Evolutionary conservation across 2,113 vertebrate species (phyloP), one percentile per base, ranked within the genome.

Genomic region (Varanus komodoensis): DNA sequence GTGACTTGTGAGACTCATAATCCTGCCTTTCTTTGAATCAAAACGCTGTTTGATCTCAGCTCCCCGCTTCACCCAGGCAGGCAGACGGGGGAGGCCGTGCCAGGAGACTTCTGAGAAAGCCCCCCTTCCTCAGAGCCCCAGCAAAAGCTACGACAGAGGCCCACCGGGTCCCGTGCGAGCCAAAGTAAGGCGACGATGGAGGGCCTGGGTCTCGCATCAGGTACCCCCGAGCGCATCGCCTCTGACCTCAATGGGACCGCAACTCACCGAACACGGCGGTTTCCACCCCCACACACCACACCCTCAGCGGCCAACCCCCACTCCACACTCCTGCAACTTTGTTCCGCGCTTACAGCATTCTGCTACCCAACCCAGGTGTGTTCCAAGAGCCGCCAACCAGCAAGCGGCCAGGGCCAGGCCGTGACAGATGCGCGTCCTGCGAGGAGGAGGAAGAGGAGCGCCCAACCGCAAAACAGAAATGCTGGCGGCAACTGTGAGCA

Each of bases 141-240:
- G n/a, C 19, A 82, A 57, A 34, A 82, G 38, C 21, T 25, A 23
- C 12, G 8, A 38, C 3, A 23, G 52, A 23, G 8, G 25, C 64
- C 73, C 21, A 38, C 19, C 25, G 14, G 54, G 12, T 8, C 54
- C 29, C 17, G 73, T 74, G 52, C 29, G 19, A 81, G 50, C 29
- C 38, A 1, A 27, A 54, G 48, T 8, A 25, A 25, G 77, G 50
- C 27, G 6, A 12, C 57, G 15, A 64, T 17, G 29, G 17, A 44
- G 38, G 8, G 44, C 48, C 38, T 11, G 54, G 74, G n/a, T 3
- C 44, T 87, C 48, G 38, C 69, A 94, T n/a, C 83, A 94, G 82
- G 7, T 68, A 8, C 34, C 81, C 80, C 84, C 87, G 38, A 77
- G 85, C 71, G 9, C 3, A 52, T 48, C 44, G 81, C 91, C 67